These are phyloP conservation scores for Apotomis betuletana DNA, from an alignment of 2,888 invertebrate species.

Conservation along the genomic window DNA sequence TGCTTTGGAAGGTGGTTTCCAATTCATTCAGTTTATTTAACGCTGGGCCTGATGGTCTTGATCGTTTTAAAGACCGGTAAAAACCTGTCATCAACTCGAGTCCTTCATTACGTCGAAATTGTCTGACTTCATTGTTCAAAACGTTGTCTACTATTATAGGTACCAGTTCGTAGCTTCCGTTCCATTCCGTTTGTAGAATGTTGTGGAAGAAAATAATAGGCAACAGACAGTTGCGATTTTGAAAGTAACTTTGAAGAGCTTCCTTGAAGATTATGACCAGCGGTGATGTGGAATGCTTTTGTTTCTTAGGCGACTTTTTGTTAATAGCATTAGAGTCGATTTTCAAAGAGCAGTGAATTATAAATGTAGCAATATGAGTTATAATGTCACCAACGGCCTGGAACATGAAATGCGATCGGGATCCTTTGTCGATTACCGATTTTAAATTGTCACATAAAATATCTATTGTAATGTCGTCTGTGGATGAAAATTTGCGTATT, in stretches of 20 bases:
- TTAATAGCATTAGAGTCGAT: conserved; percentile 56
- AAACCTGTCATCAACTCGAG: conserved; percentile 86
- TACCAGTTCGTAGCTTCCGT: conserved; percentile 84
- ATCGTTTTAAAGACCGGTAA: conserved; percentile 84
- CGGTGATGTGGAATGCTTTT: conserved; percentile 63
- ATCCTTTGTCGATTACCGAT: conserved; percentile 85
- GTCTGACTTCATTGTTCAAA: conserved; percentile 84
- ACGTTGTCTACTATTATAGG: conserved; percentile 83
- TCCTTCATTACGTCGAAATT: conserved; percentile 87
- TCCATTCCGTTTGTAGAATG: conserved; percentile 86
- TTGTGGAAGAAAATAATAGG: conserved; percentile 87
- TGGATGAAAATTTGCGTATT: conserved; percentile 84
- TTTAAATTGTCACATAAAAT: conserved; percentile 82
- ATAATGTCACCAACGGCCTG: conserved; percentile 87
- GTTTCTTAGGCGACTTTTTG: conserved; percentile 63
- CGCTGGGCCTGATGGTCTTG: conserved; percentile 66
- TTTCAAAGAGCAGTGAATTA: conserved; percentile 85
- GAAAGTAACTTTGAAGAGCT: conserved; percentile 84
- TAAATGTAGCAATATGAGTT: conserved; percentile 85
- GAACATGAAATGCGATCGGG: conserved; percentile 84
- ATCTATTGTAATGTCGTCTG: conserved; percentile 80
- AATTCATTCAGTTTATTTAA: conserved; percentile 65
- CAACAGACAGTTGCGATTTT: conserved; percentile 85
- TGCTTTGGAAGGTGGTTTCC: conserved; percentile 76
- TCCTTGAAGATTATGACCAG: conserved; percentile 80